A percentile compares a stretch with the other conserved stretches of the same genome.
Conservation (phyloP, 2,797 vertebrate species). For the Anguilla megastoma region DNA sequence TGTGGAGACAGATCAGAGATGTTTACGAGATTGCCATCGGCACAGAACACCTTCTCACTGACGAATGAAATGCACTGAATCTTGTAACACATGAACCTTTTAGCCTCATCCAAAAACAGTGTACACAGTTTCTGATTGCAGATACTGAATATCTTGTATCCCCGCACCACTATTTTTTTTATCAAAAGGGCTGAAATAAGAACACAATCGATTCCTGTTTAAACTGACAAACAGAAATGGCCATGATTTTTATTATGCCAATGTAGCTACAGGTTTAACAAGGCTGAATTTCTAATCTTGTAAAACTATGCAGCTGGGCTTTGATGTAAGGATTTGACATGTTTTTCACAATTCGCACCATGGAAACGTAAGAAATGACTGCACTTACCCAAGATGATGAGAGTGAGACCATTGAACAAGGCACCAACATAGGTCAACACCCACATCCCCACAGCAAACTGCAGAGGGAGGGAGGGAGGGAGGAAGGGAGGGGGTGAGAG, state of each 20-base stretch:
- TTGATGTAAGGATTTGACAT: background rate
- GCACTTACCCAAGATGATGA: slow-evolving; percentile 91
- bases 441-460: slow-evolving; percentile 97
- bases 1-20: too few species aligned
- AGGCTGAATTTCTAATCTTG: background rate
- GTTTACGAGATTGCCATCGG: too few species aligned
- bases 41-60: too few species aligned
- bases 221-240: background rate
- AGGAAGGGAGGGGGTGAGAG: background rate
- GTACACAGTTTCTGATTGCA: too few species aligned
- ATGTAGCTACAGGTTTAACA: background rate
- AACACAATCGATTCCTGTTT: background rate
- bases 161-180: too few species aligned
- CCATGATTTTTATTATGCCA: background rate
- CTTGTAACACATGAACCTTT: too few species aligned
- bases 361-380: background rate
- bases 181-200: too few species aligned
- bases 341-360: too few species aligned
- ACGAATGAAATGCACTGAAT: too few species aligned
- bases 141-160: too few species aligned
- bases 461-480: slow-evolving; percentile 43
- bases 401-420: slow-evolving; percentile 95
- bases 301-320: background rate
- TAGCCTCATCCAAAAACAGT: too few species aligned
- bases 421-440: slow-evolving; percentile 96